These are phyloP conservation scores for Galemys pyrenaicus DNA, from an alignment of 2,113 vertebrate genomes.

Conservation along the genomic window DNA sequence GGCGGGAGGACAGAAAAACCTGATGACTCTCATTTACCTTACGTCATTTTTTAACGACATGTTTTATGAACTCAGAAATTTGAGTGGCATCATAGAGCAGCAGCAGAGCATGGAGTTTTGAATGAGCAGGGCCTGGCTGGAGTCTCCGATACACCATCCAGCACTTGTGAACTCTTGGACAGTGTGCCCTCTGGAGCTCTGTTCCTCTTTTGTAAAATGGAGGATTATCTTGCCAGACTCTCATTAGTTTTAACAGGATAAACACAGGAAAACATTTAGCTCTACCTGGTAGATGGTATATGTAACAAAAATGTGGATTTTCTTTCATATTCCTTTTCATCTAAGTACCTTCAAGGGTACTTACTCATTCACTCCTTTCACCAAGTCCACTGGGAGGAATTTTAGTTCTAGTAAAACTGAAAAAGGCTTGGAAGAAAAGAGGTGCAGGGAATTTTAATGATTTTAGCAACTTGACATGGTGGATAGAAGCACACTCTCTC, in stretches of 20 bases:
- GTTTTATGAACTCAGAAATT: not conserved
- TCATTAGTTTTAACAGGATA: not conserved
- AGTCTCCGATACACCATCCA: not conserved
- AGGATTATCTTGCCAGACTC: not conserved
- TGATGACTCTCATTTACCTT: too few relatives aligned
- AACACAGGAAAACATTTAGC: conserved; percentile 38
- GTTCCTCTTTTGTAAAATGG: conserved; percentile 26
- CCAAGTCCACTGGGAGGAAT: conserved; percentile 8
- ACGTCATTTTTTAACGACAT: too few relatives aligned
- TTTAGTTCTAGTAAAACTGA: not conserved
- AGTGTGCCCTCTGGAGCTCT: not conserved
- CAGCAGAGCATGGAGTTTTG: not conserved
- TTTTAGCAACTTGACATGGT: not conserved
- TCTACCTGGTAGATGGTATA: not conserved
- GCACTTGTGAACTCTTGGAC: not conserved
- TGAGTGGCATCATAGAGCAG: not conserved
- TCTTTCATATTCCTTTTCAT: conserved; percentile 11
- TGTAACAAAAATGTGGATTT: not conserved
- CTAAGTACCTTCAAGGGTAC: not conserved
- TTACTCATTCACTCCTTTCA: not conserved
- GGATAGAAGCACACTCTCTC: not conserved
- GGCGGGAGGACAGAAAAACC: too few relatives aligned
- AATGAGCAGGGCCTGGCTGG: not conserved
- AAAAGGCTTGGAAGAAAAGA: not conserved
- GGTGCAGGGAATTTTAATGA: not conserved